Base-by-base conservation (phyloP, 2,113 vertebrate genomes). In the Charadrius vociferus region DNA sequence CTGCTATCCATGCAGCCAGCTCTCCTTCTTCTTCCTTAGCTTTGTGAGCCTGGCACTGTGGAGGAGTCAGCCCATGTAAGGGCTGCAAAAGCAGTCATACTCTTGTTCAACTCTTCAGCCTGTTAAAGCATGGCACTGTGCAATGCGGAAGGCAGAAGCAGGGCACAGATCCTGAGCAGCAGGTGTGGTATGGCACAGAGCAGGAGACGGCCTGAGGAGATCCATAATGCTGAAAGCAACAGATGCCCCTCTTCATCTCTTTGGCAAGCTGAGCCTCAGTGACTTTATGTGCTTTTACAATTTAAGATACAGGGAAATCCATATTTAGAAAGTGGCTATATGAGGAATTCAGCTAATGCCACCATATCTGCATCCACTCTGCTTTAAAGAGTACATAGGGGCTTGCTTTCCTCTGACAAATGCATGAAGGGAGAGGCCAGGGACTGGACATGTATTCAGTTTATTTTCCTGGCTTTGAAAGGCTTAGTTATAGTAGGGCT, bases 391-490 rank as follows among this genome's bases (percentile, higher is more conserved):
- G 20, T 62, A 75, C 13, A 34, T 3, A 52, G 59, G 16, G n/a
- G 34, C 53, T 82, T 52, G 49, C 49, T 89, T 87, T 85, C 30
- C 86, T 81, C 73, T 79, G 34, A 66, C 58, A 88, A 74, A 88
- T n/a, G 61, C 80, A 24, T 88, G 47, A 75, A 68, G 41, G 50
- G 56, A 83, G 72, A 43, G 53, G 52, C 71, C 52, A 79, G 80
- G 36, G 50, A 58, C 55, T 73, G 68, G 65, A 83, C 65, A 30
- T 52, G n/a, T 59, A 50, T 50, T 82, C 66, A 66, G 50, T 86
- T 95, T 78, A 77, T 62, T 95, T 50, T 90, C 45, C 34, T 85
- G 89, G 78, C 94, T 96, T 93, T 86, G 50, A 93, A 95, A 88
- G 41, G 26, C 75, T 88, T 78, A 95, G 58, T 91, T 91, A 88